Evolutionary conservation across 30 jellyfish, hydroid and myxozoan genomes (phyloP).

Genomic region (Turritopsis dohrnii): DNA sequence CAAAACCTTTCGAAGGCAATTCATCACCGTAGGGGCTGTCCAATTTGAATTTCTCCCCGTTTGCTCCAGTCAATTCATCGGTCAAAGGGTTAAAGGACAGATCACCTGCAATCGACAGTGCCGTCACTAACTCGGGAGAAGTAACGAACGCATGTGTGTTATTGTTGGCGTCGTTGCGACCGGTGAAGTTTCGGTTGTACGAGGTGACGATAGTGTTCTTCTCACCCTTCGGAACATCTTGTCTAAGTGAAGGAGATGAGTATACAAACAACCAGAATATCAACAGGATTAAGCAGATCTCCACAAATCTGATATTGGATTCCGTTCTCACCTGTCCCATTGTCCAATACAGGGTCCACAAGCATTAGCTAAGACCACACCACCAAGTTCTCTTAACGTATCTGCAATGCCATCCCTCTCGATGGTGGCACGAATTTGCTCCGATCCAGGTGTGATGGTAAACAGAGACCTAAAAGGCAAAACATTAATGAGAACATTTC

Average conservation of each 20-base stretch:
- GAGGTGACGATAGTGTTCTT: slow-evolving; percentile 97
- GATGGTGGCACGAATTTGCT: slow-evolving; percentile 98
- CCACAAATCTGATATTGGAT: background rate
- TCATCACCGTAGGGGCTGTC: slow-evolving; percentile 97
- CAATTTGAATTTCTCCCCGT: slow-evolving; percentile 82
- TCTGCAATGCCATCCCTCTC: slow-evolving; percentile 99
- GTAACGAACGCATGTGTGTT: slow-evolving; percentile 98
- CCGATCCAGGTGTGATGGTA: slow-evolving; percentile 99
- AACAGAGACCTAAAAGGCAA: slow-evolving; percentile 62
- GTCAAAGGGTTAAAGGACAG: slow-evolving; percentile 86
- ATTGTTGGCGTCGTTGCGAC: slow-evolving; percentile 95
- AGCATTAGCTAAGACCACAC: slow-evolving; percentile 98
- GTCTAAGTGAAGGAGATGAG: slow-evolving; percentile 50
- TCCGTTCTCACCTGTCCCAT: slow-evolving; percentile 86
- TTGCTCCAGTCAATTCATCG: slow-evolving; percentile 74
- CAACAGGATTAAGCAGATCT: background rate
- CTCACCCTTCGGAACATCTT: slow-evolving; percentile 94
- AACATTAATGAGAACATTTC: background rate
- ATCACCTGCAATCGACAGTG: slow-evolving; percentile 95
- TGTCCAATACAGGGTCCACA: slow-evolving; percentile 99
- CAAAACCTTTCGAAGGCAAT: slow-evolving; percentile 95
- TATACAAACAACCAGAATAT: too few species aligned
- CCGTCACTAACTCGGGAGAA: slow-evolving; percentile 99
- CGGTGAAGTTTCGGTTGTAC: slow-evolving; percentile 98
- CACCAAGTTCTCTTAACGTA: slow-evolving; percentile 88